Evolutionary conservation across 2,888 invertebrate species (phyloP), one percentile per base, ranked within the genome.

Genomic region (Cheilosia pagana): DNA sequence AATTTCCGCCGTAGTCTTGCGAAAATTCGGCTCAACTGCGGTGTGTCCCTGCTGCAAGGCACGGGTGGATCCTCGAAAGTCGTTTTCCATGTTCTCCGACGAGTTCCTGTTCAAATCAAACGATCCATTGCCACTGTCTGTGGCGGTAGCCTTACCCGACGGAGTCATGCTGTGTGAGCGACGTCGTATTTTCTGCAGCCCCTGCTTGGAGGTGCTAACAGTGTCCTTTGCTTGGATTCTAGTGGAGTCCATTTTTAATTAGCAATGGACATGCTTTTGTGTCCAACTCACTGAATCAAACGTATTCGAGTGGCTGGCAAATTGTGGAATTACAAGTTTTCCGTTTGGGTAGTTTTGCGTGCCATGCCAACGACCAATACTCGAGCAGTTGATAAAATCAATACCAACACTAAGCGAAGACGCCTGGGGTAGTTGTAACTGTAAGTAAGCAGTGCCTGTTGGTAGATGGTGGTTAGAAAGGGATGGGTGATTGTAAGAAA

Each of bases 1-100:
- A 88, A 96, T 95, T 91, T 96, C 96, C 0, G 96, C 95, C 45
- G 96, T 96, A 2, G 96, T 96, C 91, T 96, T 95, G 68, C 95
- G 89, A 82, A 79, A 79, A 52, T 19, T 25, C 10, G 50, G 5
- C 59, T 59, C 19, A 35, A n/a, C 71, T 62, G 31, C 7, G 48
- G 0, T 55, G 5, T 62, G 35, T 53, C 14, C 25, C 6, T 50
- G 16, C 6, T 63, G 35, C 31, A 65, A 35, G 1, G 65, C 43
- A 0, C 43, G 76, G 12, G 12, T 45, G 5, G 81, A 71, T 59
- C 65, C 53, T 7, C 25, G 39, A 10, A 62, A 62, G 16, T 72
- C 55, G 28, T 50, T 55, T 10, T 1, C 10, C 12, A 21, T 21
- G 16, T 57, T 55, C 5, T 72, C 82, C 3, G 53, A 14, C 10